Evolutionary conservation across 1,140 invertebrate species (phyloP), one percentile per base, ranked within the genome.

Genomic region (Pogonomyrmex barbatus): DNA sequence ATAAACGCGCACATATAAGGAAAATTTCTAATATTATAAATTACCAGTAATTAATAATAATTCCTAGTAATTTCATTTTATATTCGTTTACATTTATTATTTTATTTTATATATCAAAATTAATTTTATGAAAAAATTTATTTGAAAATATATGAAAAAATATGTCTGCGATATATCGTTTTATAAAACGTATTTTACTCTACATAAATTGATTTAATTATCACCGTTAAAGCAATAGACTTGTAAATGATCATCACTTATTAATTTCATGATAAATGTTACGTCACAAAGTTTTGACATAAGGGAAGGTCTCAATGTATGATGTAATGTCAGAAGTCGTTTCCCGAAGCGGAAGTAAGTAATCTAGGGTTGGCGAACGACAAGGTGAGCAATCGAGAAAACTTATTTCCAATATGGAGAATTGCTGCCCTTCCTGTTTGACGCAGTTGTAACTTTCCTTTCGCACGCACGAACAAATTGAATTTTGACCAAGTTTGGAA

Each of bases 401-500:
- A 88, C 56, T 88, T 88, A 86, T 81, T 67, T 67, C 83, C 56
- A 52, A 85, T 78, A 56, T 62, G 52, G 65, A 62, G 33, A 84
- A 65, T 70, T 50, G 45, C 52, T 58, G 30, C 5, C n/a, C 33
- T 33, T 77, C 14, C 50, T 36, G n/a, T 12, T 39, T 36, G 50
- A 73, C 17, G 30, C 10, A 76, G 42, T 70, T 30, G 50, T 67
- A 58, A 84, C 79, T 87, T 79, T 36, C 36, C 75, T 42, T 78
- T 70, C 30, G 58, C 73, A 78, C 75, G 82, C 33, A 86, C 58
- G 45, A 58, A 39, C 67, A 87, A 89, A 88, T 85, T 88, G 76
- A 89, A 85, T 88, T 68, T 88, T 39, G 47, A 30, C 63, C 70
- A 89, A 88, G 68, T 88, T 87, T 17, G 63, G n/a, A 45, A 78